Evolutionary conservation across 2,888 invertebrate genomes (phyloP), one percentile per base, ranked within the genome.

Genomic region (Erannis defoliaria): DNA sequence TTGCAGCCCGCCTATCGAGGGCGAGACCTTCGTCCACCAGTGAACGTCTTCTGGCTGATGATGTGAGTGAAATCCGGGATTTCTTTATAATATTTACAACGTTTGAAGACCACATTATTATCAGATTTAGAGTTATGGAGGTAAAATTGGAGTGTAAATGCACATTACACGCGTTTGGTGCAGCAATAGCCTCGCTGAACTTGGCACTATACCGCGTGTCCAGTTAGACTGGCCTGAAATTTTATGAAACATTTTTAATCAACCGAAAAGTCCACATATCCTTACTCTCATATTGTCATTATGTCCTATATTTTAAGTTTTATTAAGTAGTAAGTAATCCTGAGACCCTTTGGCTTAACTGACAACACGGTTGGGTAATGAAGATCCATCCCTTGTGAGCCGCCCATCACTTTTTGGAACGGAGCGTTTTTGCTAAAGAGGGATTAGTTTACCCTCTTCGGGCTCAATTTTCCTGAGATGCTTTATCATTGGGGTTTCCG

Each of bases 351-450:
- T 83, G 88, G 90, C 89, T 90, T 89, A 88, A 89, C 88, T 88
- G 87, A 88, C 91, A 91, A 91, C 90, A 89, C 80, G 85, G 86
- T 80, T 81, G 85, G 86, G 87, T 92, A 91, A 93, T 91, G 90
- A 91, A 90, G 90, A 88, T 87, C 85, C 86, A 88, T 88, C 89
- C 89, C 86, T 86, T 75, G 84, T 85, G 86, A 90, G 86, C 90
- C 89, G 86, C 84, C 90, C 90, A 89, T 91, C 91, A 91, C 90
- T 92, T 92, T 93, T 92, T 92, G 88, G 90, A 88, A 84, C 87
- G 88, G 85, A 90, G 91, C 91, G 93, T 93, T 93, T 93, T 93
- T 92, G 91, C 91, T 91, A 91, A 92, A 92, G 90, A 91, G 90
- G 92, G 93, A 92, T 93, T 92, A 93, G 87, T 87, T 84, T 89